Conservation (phyloP, 2,888 invertebrate species). For the Marronus borbonicus region DNA sequence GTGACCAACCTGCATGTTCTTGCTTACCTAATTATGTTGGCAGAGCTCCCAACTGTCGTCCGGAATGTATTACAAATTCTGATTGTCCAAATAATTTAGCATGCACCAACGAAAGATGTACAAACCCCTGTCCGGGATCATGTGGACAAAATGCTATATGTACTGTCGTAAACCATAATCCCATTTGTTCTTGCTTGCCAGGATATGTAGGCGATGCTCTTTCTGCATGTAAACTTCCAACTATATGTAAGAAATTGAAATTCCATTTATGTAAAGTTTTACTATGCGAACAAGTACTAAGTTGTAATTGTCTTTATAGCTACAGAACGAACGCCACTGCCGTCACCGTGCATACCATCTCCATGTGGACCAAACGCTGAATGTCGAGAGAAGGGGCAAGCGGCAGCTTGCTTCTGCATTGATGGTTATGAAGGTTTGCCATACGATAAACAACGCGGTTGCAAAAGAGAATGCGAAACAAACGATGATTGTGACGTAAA, state of each 20-base stretch:
- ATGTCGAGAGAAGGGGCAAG: slow-evolving; percentile 86
- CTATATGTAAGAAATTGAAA: slow-evolving; percentile 66
- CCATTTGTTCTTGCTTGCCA: slow-evolving; percentile 86
- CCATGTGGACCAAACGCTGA: slow-evolving; percentile 91
- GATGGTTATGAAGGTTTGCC: slow-evolving; percentile 88
- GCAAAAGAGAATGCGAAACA: slow-evolving; percentile 84
- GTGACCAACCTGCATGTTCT: slow-evolving; percentile 88
- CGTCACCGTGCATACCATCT: slow-evolving; percentile 86
- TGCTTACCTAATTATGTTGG: slow-evolving; percentile 87
- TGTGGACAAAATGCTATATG: slow-evolving; percentile 89
- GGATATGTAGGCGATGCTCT: slow-evolving; percentile 88
- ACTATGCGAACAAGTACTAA: slow-evolving; percentile 44
- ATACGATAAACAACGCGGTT: slow-evolving; percentile 79
- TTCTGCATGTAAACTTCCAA: slow-evolving; percentile 71
- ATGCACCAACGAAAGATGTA: slow-evolving; percentile 86
- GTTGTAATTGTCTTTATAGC: slow-evolving; percentile 68
- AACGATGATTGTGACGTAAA: slow-evolving; percentile 83
- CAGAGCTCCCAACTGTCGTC: slow-evolving; percentile 88
- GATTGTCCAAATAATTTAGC: slow-evolving; percentile 88
- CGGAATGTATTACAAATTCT: slow-evolving; percentile 85
- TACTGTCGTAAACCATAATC: slow-evolving; percentile 86
- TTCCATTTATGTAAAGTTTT: neutral
- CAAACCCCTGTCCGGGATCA: slow-evolving; percentile 85
- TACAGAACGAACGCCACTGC: slow-evolving; percentile 76
- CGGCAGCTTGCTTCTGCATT: slow-evolving; percentile 88